Conservation (phyloP, 2,113 vertebrate genomes). For the Leiothrix lutea region DNA sequence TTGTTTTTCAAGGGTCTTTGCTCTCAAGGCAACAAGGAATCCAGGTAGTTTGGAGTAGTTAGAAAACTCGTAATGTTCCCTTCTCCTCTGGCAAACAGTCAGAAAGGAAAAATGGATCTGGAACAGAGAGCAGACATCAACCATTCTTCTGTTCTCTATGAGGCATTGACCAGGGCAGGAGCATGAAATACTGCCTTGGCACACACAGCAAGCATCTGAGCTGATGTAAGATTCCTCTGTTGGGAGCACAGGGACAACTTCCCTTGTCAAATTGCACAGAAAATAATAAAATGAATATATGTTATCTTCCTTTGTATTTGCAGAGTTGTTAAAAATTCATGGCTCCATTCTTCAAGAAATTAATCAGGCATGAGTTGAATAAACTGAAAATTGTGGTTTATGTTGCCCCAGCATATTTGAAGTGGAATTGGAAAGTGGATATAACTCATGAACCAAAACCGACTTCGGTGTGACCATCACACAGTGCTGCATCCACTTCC, state of each 20-base stretch:
- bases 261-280: neutral
- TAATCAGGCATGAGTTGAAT: neutral
- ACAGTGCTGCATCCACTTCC: neutral
- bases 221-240: neutral
- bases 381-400: neutral
- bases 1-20: neutral
- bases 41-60: neutral
- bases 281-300: neutral
- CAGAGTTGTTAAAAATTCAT: slow-evolving; percentile 23
- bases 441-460: neutral
- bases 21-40: neutral
- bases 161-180: neutral
- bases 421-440: neutral
- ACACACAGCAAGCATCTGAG: neutral
- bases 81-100: neutral
- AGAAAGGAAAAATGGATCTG: neutral
- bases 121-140: neutral
- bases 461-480: neutral
- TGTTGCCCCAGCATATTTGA: neutral
- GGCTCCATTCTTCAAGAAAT: neutral
- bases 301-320: neutral
- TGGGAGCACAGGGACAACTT: neutral
- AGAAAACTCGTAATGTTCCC: neutral
- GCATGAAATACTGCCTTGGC: neutral
- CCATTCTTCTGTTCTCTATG: neutral